A percentile compares a stretch with the other conserved stretches of the same genome.
Evolutionary conservation across 2,888 invertebrate genomes (phyloP).

Genomic region (Sipunculus nudus): DNA sequence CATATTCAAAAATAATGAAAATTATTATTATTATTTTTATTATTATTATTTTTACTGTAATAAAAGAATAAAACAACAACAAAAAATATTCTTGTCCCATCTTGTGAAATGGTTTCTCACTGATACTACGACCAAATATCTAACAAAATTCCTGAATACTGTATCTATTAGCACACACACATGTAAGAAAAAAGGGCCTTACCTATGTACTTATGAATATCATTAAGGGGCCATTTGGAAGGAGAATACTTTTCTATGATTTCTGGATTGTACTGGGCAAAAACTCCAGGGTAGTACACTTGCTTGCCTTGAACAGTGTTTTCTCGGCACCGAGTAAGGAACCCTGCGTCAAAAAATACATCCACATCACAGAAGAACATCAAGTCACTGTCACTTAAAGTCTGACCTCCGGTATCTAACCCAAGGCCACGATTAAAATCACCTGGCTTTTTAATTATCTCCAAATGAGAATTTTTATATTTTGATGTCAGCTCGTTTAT

Average conservation of each 20-base stretch:
- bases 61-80: too few relatives aligned
- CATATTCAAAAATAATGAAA: too few relatives aligned
- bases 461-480: slow-evolving; percentile 71
- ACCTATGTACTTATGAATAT: slow-evolving; percentile 38
- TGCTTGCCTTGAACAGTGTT: slow-evolving; percentile 23
- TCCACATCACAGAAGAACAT: slow-evolving; percentile 37
- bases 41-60: too few relatives aligned
- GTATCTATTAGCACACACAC: too few relatives aligned
- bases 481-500: slow-evolving; percentile 1
- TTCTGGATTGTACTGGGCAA: slow-evolving; percentile 31
- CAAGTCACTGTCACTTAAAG: slow-evolving; percentile 18
- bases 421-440: slow-evolving; percentile 85
- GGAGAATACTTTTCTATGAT: slow-evolving; percentile 22
- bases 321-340: slow-evolving; percentile 25
- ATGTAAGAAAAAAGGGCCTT: background rate
- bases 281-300: slow-evolving; percentile 38
- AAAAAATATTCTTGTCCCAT: too few relatives aligned
- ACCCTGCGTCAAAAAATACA: slow-evolving; percentile 13
- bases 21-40: too few relatives aligned
- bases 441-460: slow-evolving; percentile 28
- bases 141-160: too few relatives aligned
- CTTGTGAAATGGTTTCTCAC: too few relatives aligned
- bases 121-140: too few relatives aligned
- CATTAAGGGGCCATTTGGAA: background rate
- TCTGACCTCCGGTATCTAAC: slow-evolving; percentile 77